Conservation (phyloP, 2,797 vertebrate species). For the Microctenopoma stevenorrisi region DNA sequence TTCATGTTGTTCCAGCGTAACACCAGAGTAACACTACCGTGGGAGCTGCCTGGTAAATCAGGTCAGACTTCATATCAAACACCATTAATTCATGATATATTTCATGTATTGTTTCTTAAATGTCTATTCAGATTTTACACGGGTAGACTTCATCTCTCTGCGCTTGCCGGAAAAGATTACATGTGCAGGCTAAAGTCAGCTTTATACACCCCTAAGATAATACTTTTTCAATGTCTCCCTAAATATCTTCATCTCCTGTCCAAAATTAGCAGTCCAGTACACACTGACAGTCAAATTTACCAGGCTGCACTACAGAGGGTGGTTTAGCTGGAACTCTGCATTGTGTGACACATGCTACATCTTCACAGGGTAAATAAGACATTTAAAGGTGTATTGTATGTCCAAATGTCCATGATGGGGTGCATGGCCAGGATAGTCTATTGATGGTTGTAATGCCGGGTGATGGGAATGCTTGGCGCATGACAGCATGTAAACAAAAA, state of each 20-base stretch:
- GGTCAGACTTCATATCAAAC: background rate
- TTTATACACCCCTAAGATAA: too few species aligned
- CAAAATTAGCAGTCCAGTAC: background rate
- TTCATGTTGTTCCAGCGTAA: too few species aligned
- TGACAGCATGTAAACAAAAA: conserved; percentile 85
- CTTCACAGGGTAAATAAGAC: conserved; percentile 28
- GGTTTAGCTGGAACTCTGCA: background rate
- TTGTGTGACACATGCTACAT: background rate
- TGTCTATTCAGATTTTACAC: background rate
- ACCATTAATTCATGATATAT: too few species aligned
- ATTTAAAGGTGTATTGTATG: conserved; percentile 50
- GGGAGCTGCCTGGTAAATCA: background rate
- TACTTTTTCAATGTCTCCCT: too few species aligned
- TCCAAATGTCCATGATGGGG: conserved; percentile 68
- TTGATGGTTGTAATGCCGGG: conserved; percentile 77
- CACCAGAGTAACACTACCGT: background rate
- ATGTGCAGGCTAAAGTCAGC: background rate
- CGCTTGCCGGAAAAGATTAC: background rate
- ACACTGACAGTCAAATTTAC: conserved; percentile 39
- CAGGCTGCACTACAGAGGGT: background rate
- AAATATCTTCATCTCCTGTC: background rate
- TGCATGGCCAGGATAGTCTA: conserved; percentile 65
- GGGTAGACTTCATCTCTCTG: too few species aligned
- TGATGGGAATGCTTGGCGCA: conserved; percentile 81
- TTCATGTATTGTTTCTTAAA: background rate